Base-by-base conservation (phyloP, 2,888 invertebrate genomes). In the Drosophila mettleri region DNA sequence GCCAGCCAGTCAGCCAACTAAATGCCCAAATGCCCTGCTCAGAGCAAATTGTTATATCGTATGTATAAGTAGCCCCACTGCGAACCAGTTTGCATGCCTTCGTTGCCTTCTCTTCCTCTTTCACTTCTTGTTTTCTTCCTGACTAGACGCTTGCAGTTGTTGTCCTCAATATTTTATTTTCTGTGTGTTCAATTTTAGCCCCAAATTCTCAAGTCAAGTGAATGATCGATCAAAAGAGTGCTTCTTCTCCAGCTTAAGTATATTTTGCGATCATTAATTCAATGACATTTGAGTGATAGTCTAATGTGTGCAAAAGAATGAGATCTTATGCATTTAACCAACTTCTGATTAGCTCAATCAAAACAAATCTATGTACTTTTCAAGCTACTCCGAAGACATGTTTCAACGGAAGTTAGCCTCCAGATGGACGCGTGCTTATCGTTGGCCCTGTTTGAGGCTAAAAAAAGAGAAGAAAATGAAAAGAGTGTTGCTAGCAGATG, bases 121-220 rank as follows among this genome's bases (percentile, higher is more conserved):
- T 1, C 29, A 66, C 1, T 31, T 4, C 24, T 3, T 9, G 3
- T 6, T 72, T 71, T 65, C 66, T 71, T 70, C 62, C 80, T 65
- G 73, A 75, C 82, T 88, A 82, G 88, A 88, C 68, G 88, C 71
- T 83, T 86, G 80, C 61, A 55, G 63, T 73, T 69, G 66, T 8
- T 22, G 2, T 20, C 20, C 0, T 41, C 14, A 10, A 43, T 53
- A 49, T 46, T 29, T 46, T 57, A 52, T 7, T 39, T 18, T 27
- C 10, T 53, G 55, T 53, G 53, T 41, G 51, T 54, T 67, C 14
- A 41, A 67, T 67, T 45, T 49, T 66, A 49, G 43, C 27, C 22
- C 22, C 29, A 66, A 51, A 12, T 45, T n/a, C 16, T 20, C 49
- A 18, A 18, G 20, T 22, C 59, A 67, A 69, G 59, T 58, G 46